Evolutionary conservation across 2,113 vertebrate species (phyloP).

Genomic region (Pungitius pungitius): DNA sequence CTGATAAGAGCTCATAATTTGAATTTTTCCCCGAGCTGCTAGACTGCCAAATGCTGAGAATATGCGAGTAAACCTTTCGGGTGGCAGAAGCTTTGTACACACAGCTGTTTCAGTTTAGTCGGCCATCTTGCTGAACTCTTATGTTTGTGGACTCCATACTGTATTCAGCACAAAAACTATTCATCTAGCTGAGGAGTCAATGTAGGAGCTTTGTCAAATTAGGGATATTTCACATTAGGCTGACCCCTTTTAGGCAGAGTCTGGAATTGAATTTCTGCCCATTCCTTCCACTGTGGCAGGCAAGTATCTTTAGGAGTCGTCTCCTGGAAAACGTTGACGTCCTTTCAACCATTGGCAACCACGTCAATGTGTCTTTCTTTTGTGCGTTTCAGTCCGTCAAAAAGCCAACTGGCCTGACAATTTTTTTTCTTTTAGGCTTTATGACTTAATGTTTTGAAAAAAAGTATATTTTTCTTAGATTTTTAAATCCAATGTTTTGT

Average conservation of each 20-base stretch:
- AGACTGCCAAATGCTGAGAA: slow-evolving; percentile 4
- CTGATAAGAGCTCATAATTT: slow-evolving; percentile 38
- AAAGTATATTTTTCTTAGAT: not conserved
- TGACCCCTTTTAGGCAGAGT: not conserved
- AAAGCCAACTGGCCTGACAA: not conserved
- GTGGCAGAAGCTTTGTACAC: not conserved
- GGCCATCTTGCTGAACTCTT: not conserved
- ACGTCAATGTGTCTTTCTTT: too few species aligned
- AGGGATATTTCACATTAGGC: not conserved
- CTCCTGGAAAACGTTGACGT: not conserved
- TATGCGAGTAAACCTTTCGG: slow-evolving; percentile 2
- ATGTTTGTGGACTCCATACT: not conserved
- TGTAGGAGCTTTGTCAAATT: not conserved
- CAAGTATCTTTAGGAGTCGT: not conserved
- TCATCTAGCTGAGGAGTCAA: not conserved
- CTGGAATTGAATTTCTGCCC: not conserved
- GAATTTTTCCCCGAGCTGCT: slow-evolving; percentile 25
- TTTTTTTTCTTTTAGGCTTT: not conserved
- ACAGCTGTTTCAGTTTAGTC: slow-evolving; percentile 9
- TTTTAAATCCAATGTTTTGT: slow-evolving; percentile 18
- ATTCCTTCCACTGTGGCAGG: not conserved
- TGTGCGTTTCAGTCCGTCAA: not conserved
- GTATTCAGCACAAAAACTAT: not conserved
- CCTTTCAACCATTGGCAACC: too few species aligned
- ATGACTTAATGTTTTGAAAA: not conserved